A percentile compares a stretch with the other conserved stretches of the same genome.
Conservation (phyloP, 2,797 vertebrate genomes). For the Smutsia gigantea region DNA sequence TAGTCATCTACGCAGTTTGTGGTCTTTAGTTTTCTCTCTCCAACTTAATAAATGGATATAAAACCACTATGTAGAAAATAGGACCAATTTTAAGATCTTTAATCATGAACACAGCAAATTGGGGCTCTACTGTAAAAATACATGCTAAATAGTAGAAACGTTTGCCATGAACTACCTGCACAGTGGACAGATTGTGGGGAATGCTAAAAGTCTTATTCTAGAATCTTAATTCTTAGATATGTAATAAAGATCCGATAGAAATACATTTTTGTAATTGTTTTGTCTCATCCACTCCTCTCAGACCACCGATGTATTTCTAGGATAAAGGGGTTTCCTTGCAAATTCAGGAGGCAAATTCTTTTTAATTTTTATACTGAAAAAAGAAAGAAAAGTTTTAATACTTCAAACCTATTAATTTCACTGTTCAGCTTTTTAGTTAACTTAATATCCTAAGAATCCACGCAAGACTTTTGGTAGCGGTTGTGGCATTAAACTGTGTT, state of each 20-base stretch:
- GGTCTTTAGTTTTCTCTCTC: not conserved
- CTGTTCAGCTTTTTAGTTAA: slow-evolving; percentile 69
- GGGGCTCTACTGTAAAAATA: not conserved
- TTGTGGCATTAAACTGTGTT: slow-evolving; percentile 69
- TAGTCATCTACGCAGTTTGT: not conserved
- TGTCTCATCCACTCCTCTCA: not conserved
- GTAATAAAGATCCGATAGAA: not conserved
- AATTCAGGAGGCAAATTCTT: not conserved
- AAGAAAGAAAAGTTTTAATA: slow-evolving; percentile 53
- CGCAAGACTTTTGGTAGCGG: slow-evolving; percentile 27
- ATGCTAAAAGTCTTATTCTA: not conserved
- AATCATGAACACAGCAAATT: not conserved
- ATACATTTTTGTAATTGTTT: not conserved
- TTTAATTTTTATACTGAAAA: not conserved
- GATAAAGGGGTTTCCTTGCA: not conserved
- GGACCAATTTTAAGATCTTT: not conserved
- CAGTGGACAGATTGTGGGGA: not conserved
- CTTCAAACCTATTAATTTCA: slow-evolving; percentile 57
- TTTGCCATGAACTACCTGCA: not conserved
- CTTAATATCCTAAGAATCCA: slow-evolving; percentile 73
- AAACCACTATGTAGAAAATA: not conserved
- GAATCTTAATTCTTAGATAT: not conserved
- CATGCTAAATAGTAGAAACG: not conserved
- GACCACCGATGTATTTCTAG: not conserved
- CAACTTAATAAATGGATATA: not conserved